phyloP scores from a whole-genome alignment of 2,113 vertebrate genomes.

The Promerops cafer region DNA sequence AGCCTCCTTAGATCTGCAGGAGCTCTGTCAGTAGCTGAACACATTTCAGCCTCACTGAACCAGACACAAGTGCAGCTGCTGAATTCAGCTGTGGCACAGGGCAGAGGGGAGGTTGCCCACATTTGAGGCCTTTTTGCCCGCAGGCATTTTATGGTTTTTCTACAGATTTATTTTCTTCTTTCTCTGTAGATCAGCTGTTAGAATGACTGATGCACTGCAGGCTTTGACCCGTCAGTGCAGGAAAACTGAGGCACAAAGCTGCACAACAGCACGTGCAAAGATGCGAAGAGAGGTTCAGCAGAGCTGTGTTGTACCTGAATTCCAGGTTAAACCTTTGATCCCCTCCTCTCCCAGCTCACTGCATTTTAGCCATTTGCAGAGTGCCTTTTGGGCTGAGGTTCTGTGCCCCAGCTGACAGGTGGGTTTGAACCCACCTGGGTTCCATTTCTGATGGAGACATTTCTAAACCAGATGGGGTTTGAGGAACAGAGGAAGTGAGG shows the following conservation, averaged over 20 bases:
- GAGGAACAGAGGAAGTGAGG: background rate
- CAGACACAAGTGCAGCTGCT: background rate
- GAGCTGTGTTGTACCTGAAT: background rate
- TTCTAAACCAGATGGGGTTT: background rate
- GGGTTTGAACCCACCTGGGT: background rate
- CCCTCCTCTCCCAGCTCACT: background rate
- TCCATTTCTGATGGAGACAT: background rate
- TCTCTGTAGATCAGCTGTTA: background rate
- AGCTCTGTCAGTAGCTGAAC: background rate
- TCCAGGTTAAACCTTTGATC: background rate
- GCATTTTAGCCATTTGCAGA: background rate
- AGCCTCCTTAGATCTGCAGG: background rate
- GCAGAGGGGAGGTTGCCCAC: background rate
- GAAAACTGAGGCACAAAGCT: background rate
- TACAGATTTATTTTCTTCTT: background rate
- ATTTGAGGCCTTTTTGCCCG: background rate
- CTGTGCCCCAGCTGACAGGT: background rate
- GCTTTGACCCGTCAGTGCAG: accelerated
- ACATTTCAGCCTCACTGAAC: background rate
- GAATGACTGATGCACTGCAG: background rate
- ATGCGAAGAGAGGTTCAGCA: background rate
- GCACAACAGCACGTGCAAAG: accelerated
- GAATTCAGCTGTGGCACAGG: background rate
- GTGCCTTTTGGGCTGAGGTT: accelerated
- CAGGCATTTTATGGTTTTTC: background rate